These are phyloP conservation scores for Hesperophylax magnus DNA, from an alignment of 1,140 invertebrate genomes.

Conservation along the genomic window DNA sequence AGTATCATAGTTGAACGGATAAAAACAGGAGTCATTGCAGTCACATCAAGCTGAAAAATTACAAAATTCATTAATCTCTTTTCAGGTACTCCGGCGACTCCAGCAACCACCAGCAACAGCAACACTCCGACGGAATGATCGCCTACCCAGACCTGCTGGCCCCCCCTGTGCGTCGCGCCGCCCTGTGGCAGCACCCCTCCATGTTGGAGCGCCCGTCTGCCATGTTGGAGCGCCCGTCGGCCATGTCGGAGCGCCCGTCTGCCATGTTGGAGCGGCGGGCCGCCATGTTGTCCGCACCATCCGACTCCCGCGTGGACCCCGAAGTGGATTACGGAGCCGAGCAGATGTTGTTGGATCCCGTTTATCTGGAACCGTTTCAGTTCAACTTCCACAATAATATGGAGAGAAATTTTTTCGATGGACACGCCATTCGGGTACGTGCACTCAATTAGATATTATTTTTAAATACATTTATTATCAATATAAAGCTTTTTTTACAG, in stretches of 20 bases:
- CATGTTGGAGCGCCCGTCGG: constrained; percentile 4
- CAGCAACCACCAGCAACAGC: constrained; percentile 46
- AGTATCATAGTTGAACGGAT: no score
- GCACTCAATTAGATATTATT: background rate
- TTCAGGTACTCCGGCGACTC: constrained; percentile 58
- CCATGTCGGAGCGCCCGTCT: background rate
- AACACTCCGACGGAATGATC: constrained; percentile 58
- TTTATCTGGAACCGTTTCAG: constrained; percentile 46
- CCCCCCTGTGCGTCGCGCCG: constrained; percentile 57
- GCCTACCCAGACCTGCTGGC: constrained; percentile 64
- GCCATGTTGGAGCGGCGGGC: constrained; percentile 1
- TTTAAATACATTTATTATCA: no score
- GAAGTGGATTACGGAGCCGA: constrained; percentile 6
- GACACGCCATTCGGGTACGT: constrained; percentile 45
- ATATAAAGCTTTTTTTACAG: no score
- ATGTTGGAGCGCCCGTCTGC: background rate
- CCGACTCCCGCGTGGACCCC: background rate
- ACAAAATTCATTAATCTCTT: background rate
- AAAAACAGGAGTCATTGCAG: no score
- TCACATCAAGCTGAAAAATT: no score
- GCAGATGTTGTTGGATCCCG: background rate
- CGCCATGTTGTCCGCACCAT: constrained; percentile 9
- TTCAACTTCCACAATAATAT: constrained; percentile 36
- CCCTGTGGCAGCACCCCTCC: constrained; percentile 24
- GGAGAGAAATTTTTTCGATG: constrained; percentile 43